Base-by-base conservation (phyloP, 53 echinoderm and acorn worm species). In the Luidia sarsii region DNA sequence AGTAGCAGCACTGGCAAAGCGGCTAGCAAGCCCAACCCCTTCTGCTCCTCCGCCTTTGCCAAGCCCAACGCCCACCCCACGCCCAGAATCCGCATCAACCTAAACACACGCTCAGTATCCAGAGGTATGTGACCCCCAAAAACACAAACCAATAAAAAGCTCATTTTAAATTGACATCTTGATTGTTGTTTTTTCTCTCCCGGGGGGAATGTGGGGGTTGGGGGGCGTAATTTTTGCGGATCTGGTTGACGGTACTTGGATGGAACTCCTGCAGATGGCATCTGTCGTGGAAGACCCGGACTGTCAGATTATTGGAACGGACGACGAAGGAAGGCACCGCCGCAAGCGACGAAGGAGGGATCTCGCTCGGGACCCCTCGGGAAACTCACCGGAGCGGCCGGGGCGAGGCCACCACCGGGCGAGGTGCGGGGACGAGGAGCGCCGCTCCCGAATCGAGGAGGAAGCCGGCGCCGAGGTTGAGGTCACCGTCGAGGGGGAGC, bases 91-190 rank as follows among this genome's bases (percentile, higher is more conserved):
- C 72, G 72, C 27, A 72, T 72, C 53, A 52, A 72, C 56, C 72
- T 72, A 34, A 38, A 54, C 22, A 27, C 72, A 23, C 72, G 56
- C 8, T 72, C 72, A 8, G 13, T 72, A 20, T 54, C 83, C 22
- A 39, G 27, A 69, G 83, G 83, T 83, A 83, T 39, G 83, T 70
- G 24, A 70, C 39, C 37, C n/a, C 37, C 28, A 77, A 39, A n/a
- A n/a, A n/a, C n/a, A n/a, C n/a, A n/a, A n/a, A n/a, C n/a, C n/a
- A n/a, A n/a, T n/a, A n/a, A n/a, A n/a, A n/a, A n/a, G n/a, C n/a
- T n/a, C n/a, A n/a, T n/a, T 36, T 75, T 27, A 38, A 14, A 39
- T 48, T 52, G 37, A 7, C 32, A 8, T 48, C 7, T 75, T 29
- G 24, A 19, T 35, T 4, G 3, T 66, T 16, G 1, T 57, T 38